Evolutionary conservation across 1,140 invertebrate species (phyloP).

Genomic region (Heliconius nattereri): DNA sequence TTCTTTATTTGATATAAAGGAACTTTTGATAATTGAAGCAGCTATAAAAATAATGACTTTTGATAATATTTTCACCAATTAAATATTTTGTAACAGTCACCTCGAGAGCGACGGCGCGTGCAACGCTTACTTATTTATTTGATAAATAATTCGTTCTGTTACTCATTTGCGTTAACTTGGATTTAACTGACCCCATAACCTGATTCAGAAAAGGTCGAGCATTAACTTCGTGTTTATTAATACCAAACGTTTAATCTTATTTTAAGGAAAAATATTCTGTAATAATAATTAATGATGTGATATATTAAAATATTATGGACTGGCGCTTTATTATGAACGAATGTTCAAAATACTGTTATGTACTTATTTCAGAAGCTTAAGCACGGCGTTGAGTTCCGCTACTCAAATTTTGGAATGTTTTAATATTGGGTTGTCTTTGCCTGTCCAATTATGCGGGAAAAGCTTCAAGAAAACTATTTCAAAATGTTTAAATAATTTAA

Average conservation of each 20-base stretch:
- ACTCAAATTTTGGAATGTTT: background rate
- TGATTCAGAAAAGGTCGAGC: conserved; percentile 19
- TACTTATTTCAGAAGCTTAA: background rate
- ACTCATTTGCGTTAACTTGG: conserved; percentile 7
- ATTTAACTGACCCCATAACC: conserved; percentile 23
- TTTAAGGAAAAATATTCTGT: conserved; percentile 18
- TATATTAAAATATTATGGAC: background rate
- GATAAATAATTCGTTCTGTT: conserved; percentile 2
- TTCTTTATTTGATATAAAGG: background rate
- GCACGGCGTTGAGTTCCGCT: background rate
- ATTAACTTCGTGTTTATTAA: conserved; percentile 12
- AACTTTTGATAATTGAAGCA: too few relatives aligned
- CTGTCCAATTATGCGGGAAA: background rate
- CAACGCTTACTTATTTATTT: background rate
- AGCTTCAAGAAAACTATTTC: conserved; percentile 1
- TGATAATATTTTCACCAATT: background rate
- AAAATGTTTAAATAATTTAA: conserved; percentile 2
- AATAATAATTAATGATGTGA: background rate
- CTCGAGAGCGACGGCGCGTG: background rate
- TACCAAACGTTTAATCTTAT: background rate
- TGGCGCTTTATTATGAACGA: background rate
- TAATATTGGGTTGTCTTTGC: too few relatives aligned
- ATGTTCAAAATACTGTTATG: background rate
- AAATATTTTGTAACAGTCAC: background rate
- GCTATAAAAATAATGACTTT: background rate